A percentile compares a stretch with the other conserved stretches of the same genome.
Evolutionary conservation across 2,888 invertebrate species (phyloP).

Genomic region (Drosophila eohydei): DNA sequence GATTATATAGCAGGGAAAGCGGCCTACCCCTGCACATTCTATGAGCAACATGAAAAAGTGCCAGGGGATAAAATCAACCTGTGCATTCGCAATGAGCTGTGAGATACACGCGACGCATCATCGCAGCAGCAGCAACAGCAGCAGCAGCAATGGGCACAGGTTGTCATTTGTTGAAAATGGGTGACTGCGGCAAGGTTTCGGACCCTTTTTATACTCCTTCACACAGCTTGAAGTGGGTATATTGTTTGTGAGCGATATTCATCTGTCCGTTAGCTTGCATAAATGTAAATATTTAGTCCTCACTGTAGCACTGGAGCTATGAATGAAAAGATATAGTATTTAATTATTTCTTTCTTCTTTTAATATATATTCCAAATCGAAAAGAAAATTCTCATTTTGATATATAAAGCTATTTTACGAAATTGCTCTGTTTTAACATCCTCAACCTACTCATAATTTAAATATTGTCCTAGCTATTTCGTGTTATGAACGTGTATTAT

Average conservation of each 20-base stretch:
- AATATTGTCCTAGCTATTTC: no score
- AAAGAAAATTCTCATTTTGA: no score
- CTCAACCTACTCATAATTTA: neutral
- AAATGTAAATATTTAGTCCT: no score
- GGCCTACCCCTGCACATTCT: conserved; percentile 46
- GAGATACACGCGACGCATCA: conserved; percentile 62
- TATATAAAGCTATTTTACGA: no score
- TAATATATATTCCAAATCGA: no score
- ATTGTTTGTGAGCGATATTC: neutral
- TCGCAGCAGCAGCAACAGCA: conserved; percentile 16
- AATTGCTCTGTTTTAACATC: no score
- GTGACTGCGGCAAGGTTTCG: conserved; percentile 50
- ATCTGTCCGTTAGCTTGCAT: neutral
- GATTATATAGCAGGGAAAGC: conserved; percentile 29
- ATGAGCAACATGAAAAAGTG: conserved; percentile 66
- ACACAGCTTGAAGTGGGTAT: neutral
- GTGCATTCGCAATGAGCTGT: conserved; percentile 80
- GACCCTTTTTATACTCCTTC: conserved; percentile 42
- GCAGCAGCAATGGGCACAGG: conserved; percentile 51
- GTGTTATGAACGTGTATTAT: neutral
- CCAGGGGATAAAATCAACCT: conserved; percentile 79
- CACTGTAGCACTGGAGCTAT: no score
- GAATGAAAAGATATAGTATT: no score
- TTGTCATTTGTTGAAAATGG: conserved; percentile 60
- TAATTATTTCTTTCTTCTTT: no score